A percentile compares a stretch with the other conserved stretches of the same genome.
Conservation (phyloP, 2,888 invertebrate genomes). For the Muschampia plurimacula region DNA sequence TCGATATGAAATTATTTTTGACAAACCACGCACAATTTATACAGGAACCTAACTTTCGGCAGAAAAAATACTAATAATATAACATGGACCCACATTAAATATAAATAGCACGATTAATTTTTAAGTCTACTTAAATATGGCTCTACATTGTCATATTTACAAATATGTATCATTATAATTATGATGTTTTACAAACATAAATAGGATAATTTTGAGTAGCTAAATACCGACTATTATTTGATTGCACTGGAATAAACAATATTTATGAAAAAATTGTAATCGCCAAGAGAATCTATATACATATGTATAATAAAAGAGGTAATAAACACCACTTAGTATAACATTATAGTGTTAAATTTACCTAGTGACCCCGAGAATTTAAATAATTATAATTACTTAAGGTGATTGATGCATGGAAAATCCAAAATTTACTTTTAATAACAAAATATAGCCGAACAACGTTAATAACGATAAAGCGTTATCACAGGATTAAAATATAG, state of each 20-base stretch:
- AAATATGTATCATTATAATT: not conserved
- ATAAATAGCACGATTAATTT: not conserved
- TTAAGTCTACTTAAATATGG: not conserved
- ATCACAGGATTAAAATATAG: constrained; percentile 66
- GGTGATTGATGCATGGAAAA: not conserved
- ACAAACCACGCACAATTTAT: not conserved
- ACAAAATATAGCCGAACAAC: not conserved
- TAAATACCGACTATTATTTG: not conserved
- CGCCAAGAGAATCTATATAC: not conserved
- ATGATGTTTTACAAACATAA: not conserved
- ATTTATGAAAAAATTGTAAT: not conserved
- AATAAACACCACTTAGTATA: not conserved
- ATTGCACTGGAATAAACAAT: not conserved
- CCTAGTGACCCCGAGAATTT: not conserved
- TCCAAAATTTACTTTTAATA: not conserved
- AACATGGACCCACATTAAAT: constrained; percentile 8
- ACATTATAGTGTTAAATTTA: not conserved
- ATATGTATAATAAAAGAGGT: not conserved
- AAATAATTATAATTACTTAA: not conserved
- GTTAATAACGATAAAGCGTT: constrained; percentile 56
- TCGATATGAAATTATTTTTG: not conserved
- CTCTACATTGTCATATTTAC: constrained; percentile 1
- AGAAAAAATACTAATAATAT: not conserved
- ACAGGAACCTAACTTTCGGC: not conserved
- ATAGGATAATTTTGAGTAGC: not conserved